Evolutionary conservation across 2,113 vertebrate species (phyloP).

Genomic region (Sardina pilchardus): DNA sequence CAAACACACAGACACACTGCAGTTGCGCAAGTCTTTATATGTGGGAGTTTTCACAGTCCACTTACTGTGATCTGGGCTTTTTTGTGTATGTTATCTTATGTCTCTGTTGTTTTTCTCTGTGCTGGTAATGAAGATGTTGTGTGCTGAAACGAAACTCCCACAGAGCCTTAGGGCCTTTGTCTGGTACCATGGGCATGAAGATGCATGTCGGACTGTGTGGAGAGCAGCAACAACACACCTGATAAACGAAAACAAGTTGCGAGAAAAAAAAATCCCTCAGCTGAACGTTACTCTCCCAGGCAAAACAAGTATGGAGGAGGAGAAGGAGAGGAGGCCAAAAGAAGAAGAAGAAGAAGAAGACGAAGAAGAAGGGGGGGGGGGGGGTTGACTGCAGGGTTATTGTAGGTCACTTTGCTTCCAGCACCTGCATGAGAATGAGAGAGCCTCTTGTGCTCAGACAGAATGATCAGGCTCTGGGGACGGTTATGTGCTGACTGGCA

Average conservation of each 20-base stretch:
- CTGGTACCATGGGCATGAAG: conserved; percentile 46
- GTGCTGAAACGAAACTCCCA: background rate
- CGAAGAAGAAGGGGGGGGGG: background rate
- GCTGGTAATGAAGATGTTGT: background rate
- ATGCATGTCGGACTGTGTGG: conserved; percentile 49
- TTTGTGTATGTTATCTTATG: background rate
- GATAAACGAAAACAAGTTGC: conserved; percentile 41
- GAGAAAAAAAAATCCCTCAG: background rate
- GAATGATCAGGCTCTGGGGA: conserved; percentile 33
- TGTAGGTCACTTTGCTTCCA: conserved; percentile 51
- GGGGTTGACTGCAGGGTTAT: conserved; percentile 57
- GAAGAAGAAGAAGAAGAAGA: conserved; percentile 32
- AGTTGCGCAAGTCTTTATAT: no score
- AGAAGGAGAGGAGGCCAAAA: conserved; percentile 32
- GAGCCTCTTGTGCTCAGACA: conserved; percentile 42
- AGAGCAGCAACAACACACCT: conserved; percentile 62
- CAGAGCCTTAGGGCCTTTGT: conserved; percentile 7
- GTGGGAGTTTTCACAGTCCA: no score
- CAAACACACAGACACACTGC: no score
- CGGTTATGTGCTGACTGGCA: conserved; percentile 55
- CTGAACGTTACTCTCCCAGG: background rate
- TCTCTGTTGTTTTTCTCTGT: background rate
- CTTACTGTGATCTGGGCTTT: no score
- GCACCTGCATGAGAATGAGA: conserved; percentile 51
- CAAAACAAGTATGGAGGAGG: conserved; percentile 37